phyloP scores from a whole-genome alignment of 2,113 vertebrate genomes.

The Orcinus orca region DNA sequence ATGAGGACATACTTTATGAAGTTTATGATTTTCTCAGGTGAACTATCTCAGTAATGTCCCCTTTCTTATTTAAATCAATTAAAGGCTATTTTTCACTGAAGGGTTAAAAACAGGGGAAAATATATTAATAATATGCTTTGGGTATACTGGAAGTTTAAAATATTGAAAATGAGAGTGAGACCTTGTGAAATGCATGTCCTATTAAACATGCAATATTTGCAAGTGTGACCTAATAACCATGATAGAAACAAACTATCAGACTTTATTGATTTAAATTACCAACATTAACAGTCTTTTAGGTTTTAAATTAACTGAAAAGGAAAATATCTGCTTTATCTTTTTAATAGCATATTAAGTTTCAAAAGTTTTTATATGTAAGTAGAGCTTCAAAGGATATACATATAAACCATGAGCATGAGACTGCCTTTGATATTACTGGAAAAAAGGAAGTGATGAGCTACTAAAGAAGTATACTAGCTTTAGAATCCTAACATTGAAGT shows the following conservation, averaged over 20 bases:
- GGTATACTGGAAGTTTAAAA: background rate
- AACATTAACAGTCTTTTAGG: background rate
- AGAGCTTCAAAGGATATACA: background rate
- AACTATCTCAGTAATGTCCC: background rate
- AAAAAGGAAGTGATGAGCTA: background rate
- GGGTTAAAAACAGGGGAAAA: background rate
- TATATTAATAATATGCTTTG: background rate
- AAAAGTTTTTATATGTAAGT: background rate
- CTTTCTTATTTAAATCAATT: background rate
- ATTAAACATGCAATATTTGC: background rate
- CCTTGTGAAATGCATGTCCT: background rate
- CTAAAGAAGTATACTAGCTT: background rate
- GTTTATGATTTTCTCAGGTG: background rate
- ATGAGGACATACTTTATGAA: background rate
- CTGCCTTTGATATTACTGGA: background rate
- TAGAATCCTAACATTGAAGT: background rate
- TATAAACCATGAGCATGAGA: background rate
- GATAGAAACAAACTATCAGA: background rate
- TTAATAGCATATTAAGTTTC: background rate
- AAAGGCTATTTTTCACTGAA: background rate
- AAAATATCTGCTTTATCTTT: background rate
- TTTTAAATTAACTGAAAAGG: background rate
- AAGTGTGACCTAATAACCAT: background rate
- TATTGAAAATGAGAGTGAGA: background rate
- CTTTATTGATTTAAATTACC: background rate